Conservation (phyloP, 1,140 invertebrate species). For the Pseudoatta argentina region DNA sequence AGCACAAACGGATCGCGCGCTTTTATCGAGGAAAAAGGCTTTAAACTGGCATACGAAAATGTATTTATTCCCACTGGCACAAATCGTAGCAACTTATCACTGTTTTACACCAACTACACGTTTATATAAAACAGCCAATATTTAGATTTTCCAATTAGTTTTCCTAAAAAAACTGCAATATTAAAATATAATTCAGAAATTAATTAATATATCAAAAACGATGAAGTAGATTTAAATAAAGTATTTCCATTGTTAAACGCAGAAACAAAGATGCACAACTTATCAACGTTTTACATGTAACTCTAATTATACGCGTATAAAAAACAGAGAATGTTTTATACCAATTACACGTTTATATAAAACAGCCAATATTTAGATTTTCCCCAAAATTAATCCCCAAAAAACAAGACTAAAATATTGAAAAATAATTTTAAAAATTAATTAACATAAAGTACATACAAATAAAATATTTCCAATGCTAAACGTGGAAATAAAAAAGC, state of each 20-base stretch:
- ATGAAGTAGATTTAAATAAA: neutral
- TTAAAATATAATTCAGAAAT: neutral
- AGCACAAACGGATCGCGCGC: constrained; percentile 54
- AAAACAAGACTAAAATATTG: neutral
- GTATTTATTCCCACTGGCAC: constrained; percentile 51
- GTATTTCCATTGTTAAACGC: neutral
- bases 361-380: neutral
- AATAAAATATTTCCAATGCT: constrained; percentile 1
- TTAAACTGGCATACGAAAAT: constrained; percentile 42
- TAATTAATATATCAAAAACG: neutral
- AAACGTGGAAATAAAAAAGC: neutral
- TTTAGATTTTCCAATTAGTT: constrained; percentile 21
- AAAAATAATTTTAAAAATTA: neutral
- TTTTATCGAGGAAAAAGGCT: constrained; percentile 58
- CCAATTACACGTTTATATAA: neutral
- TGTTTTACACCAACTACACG: neutral
- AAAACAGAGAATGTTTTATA: neutral
- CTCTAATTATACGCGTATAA: neutral
- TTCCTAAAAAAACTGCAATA: neutral
- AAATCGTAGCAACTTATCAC: constrained; percentile 54
- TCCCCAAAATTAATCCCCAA: neutral
- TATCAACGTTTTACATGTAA: constrained; percentile 8
- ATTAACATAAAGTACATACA: neutral
- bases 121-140: neutral
- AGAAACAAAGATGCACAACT: neutral